Evolutionary conservation across 2,797 vertebrate species (phyloP), one percentile per base, ranked within the genome.

Genomic region (Pelochelys cantorii): DNA sequence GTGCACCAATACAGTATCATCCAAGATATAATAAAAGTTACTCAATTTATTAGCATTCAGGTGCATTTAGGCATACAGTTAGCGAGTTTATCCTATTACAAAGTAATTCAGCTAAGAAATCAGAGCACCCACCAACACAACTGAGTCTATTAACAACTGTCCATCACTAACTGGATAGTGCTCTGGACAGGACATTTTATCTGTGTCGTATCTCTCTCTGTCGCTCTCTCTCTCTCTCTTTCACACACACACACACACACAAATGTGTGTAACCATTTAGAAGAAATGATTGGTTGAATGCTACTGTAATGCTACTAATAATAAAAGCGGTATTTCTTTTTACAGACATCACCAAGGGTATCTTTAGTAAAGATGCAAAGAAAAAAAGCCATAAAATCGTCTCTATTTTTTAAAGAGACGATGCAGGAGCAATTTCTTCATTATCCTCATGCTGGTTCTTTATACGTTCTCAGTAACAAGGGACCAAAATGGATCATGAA

Each of bases 1-100:
- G 97, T 97, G 81, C 92, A 96, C 97, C 97, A 91, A 97, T 97
- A 98, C 97, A 97, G 98, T 97, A 97, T 95, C 92, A 97, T 96
- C 96, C 93, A 95, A 97, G 95, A 96, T 97, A 98, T 98, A 98
- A 98, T 98, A 97, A 98, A 98, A 97, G 95, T 96, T 79, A 96
- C 96, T 97, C 77, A 80, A 93, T 97, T 96, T 96, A 86, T 97
- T 96, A 96, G 96, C 97, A 96, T 91, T 95, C 93, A 77, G 87
- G 97, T 98, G 97, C 95, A 83, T 97, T 97, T 96, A 95, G 95
- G 85, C 96, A 87, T 92, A 95, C 95, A 97, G 97, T 97, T 97
- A 97, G 93, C 90, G 88, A 59, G 93, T 90, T 97, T 97, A 95
- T 93, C 88, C 85, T 92, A 65, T 79, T 95, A 88, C 93, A 96